Evolutionary conservation across 2,113 vertebrate species (phyloP), one percentile per base, ranked within the genome.

Genomic region (Symphodus melops): DNA sequence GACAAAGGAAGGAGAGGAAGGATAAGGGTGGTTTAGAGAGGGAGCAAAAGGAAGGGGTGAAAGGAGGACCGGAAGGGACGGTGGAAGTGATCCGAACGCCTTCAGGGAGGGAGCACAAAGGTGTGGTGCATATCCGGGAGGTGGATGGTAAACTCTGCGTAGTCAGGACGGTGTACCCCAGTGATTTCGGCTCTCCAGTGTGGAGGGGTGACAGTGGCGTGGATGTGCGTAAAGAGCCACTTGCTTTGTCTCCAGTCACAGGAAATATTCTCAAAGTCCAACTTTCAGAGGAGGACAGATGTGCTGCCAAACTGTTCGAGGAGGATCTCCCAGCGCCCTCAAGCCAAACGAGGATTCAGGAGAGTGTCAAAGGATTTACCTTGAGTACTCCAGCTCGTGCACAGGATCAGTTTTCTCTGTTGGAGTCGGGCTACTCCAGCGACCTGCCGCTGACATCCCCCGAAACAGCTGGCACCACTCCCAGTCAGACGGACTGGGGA

Each of bases 341-440:
- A 0, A 36, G 58, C n/a, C 74, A 46, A 52, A 33, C 48, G 11
- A 41, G 16, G 36, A 66, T 54, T 41, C 72, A 55, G 46, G 87
- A 86, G 16, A 28, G 16, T 5, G 57, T 13, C 19, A 75, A 33
- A 49, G 89, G 79, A 8, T 83, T 92, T 16, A 3, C n/a, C 56
- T 71, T 90, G 70, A 87, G 85, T 28, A 81, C 74, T 6, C 79
- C 77, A 5, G 69, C 36, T 20, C 60, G 75, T 9, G 54, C 39
- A 1, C 76, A 48, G 4, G 85, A 86, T 42, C 74, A 48, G 16
- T 63, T 62, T 0, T 73, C 81, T 19, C 70, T 84, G 13, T 67
- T 91, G 74, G 94, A 94, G 67, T 95, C 94, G 0, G 94, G 94
- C 44, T 95, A 95, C 9, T 90, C 87, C 83, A 95, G 94, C 51